phyloP scores from a whole-genome alignment of 2,888 invertebrate genomes.

The Cheilosia variabilis region DNA sequence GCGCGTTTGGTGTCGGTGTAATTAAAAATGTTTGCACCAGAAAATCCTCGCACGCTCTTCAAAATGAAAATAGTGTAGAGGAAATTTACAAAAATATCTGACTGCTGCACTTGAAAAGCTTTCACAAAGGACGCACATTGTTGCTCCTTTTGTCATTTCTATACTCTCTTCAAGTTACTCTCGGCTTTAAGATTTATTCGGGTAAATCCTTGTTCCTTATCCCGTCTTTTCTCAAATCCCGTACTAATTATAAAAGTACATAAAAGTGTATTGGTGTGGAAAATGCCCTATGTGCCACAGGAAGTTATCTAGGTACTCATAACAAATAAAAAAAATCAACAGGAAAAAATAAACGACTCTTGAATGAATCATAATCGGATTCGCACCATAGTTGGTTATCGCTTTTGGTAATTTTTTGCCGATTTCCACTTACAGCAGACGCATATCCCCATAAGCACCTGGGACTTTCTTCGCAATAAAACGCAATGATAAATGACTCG shows the following conservation, averaged over 20 bases:
- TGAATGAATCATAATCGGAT: conserved; percentile 47
- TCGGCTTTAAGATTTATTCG: neutral
- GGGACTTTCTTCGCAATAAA: conserved; percentile 55
- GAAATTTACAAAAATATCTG: no score
- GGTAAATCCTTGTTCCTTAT: neutral
- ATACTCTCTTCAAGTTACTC: no score
- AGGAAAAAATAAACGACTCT: conserved; percentile 34
- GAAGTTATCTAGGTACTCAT: neutral
- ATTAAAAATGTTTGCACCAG: no score
- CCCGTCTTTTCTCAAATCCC: neutral
- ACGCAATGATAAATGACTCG: conserved; percentile 39
- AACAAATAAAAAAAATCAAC: neutral
- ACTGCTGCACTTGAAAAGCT: no score
- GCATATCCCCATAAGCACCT: conserved; percentile 40
- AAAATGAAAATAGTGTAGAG: no score
- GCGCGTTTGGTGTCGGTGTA: no score
- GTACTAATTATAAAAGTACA: neutral
- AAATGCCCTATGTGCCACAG: neutral
- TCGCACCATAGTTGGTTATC: conserved; percentile 36
- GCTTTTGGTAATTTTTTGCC: neutral
- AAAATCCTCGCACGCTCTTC: no score
- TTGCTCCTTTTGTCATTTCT: no score
- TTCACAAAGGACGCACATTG: no score
- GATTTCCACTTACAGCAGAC: conserved; percentile 10
- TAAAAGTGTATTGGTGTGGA: neutral